These are phyloP conservation scores for Rhinoptilus africanus DNA, from an alignment of 2,113 vertebrate genomes.

Conservation along the genomic window DNA sequence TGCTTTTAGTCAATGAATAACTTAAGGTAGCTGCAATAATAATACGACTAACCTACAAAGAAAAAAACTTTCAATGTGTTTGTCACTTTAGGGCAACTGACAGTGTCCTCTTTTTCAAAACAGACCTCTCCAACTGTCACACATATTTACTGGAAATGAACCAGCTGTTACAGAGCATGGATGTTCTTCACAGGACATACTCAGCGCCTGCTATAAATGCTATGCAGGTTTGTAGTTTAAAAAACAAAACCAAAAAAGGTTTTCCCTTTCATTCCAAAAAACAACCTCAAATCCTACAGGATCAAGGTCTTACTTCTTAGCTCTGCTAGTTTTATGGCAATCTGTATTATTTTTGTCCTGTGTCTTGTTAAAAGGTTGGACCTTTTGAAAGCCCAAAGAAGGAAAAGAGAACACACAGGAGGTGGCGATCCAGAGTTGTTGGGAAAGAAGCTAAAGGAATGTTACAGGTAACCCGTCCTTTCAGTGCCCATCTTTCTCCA, in stretches of 20 bases:
- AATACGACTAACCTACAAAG: not conserved
- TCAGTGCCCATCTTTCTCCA: not conserved
- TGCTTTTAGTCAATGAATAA: not conserved
- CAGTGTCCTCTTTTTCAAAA: constrained; percentile 3
- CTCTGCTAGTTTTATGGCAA: not conserved
- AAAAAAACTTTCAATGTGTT: not conserved
- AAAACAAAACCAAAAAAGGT: not conserved
- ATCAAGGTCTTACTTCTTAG: not conserved
- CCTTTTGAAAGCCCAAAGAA: constrained; percentile 95
- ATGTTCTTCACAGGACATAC: constrained; percentile 93
- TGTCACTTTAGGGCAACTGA: not conserved
- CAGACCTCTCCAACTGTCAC: constrained; percentile 91
- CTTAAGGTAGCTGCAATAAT: not conserved
- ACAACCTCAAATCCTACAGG: not conserved
- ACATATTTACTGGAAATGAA: constrained; percentile 88
- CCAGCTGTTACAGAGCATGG: constrained; percentile 94
- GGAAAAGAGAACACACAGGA: constrained; percentile 88
- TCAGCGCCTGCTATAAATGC: constrained; percentile 94
- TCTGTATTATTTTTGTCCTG: constrained; percentile 20
- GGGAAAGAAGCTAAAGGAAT: constrained; percentile 93
- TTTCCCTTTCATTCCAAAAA: not conserved
- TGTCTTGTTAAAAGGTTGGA: constrained; percentile 79
- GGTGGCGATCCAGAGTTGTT: constrained; percentile 89
- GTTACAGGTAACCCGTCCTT: constrained; percentile 84
- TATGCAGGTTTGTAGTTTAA: constrained; percentile 83